Base-by-base conservation (phyloP, 2,113 vertebrate genomes). In the Mustela lutreola region DNA sequence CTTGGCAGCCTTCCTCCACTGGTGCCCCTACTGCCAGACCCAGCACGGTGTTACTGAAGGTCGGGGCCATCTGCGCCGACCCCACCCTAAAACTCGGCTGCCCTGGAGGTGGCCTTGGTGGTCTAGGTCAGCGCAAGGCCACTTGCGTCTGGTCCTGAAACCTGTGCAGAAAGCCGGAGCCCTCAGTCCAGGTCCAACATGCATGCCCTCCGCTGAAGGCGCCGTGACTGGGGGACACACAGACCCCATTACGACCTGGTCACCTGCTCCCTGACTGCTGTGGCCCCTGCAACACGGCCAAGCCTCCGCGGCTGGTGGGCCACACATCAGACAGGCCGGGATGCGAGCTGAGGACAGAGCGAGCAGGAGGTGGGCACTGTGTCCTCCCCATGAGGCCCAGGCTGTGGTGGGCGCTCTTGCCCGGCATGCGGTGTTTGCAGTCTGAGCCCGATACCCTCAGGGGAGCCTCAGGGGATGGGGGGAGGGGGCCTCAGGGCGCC, bases 271-370 rank as follows among this genome's bases (percentile, higher is more conserved):
- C 39, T 45, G 31, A 78, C 58, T 42, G 24, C 4, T 26, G 56
- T 10, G 39, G 82, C n/a, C 60, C 63, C 78, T 12, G 1, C 4
- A 26, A 50, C 50, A 22, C 11, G 21, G 53, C 16, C 28, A 39
- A 0, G 7, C 42, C 48, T 26, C 39, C 4, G 2, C 5, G 16
- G 76, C 60, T 26, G 14, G 22, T 0, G 8, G 16, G 39, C 53
- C 39, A 9, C 14, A 2, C 50, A 39, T 75, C 71, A n/a, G 48
- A 60, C 1, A 6, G 16, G 12, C 63, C 2, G 4, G 5, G 39
- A 58, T 0, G 28, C 21, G 5, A 36, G 50, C 63, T 26, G 36
- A 14, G 79, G 15, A 18, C 14, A 9, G 50, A 24, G 39, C 0
- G 0, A 5, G n/a, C 2, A 24, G 16, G 79, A 83, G n/a, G 42